Evolutionary conservation across 2,888 invertebrate genomes (phyloP).

Genomic region (Cinara cedri): DNA sequence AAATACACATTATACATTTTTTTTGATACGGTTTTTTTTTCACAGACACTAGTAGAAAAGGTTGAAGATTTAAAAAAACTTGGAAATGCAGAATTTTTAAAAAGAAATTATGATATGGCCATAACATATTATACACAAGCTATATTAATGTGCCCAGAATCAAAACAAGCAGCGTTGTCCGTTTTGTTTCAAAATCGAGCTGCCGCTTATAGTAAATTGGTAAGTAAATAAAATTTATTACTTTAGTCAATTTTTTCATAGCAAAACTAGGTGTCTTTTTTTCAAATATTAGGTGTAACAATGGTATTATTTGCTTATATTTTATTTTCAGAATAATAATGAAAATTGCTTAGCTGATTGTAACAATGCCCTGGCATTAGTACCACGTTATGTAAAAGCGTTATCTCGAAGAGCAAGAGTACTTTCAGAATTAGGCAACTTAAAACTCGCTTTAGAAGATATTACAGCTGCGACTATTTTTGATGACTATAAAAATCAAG

Average conservation of each 20-base stretch:
- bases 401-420: slow-evolving; percentile 74
- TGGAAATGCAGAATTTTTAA: slow-evolving; percentile 86
- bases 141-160: slow-evolving; percentile 83
- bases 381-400: slow-evolving; percentile 88
- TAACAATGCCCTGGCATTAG: slow-evolving; percentile 79
- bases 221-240: slow-evolving; percentile 60
- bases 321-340: slow-evolving; percentile 73
- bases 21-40: neutral
- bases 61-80: slow-evolving; percentile 83
- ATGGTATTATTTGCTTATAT: no score
- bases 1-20: neutral
- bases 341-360: slow-evolving; percentile 86
- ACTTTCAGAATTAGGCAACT: slow-evolving; percentile 19
- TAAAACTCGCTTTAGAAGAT: slow-evolving; percentile 78
- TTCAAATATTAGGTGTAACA: neutral
- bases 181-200: slow-evolving; percentile 97
- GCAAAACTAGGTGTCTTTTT: no score
- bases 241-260: neutral
- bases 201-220: slow-evolving; percentile 91
- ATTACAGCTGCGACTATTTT: slow-evolving; percentile 90
- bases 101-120: slow-evolving; percentile 89
- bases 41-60: slow-evolving; percentile 60
- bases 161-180: slow-evolving; percentile 77
- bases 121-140: slow-evolving; percentile 89
- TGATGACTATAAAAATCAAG: slow-evolving; percentile 84